phyloP scores from a whole-genome alignment of 2,113 vertebrate genomes.

The Sclerurus mexicanus region DNA sequence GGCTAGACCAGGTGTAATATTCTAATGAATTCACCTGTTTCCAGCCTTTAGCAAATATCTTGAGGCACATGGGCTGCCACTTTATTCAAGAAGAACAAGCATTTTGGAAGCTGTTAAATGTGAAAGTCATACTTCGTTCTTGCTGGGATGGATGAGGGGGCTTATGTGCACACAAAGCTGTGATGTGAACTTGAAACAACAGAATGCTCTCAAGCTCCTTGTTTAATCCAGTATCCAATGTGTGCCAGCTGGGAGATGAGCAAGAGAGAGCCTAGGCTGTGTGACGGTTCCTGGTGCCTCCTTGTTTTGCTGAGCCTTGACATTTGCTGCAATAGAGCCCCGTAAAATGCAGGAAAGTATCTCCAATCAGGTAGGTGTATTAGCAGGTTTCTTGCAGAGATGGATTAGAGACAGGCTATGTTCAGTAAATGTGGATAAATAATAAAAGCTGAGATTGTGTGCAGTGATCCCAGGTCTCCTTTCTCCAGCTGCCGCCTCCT shows the following conservation, averaged over 20 bases:
- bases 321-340: background rate
- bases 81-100: background rate
- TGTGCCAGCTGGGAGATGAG: background rate
- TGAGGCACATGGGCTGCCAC: background rate
- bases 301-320: background rate
- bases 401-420: slow-evolving; percentile 8
- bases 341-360: background rate
- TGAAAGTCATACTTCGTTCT: background rate
- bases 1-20: background rate
- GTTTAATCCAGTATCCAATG: background rate
- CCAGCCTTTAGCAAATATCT: background rate
- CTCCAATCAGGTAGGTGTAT: background rate
- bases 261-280: background rate
- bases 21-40: background rate
- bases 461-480: slow-evolving; percentile 37
- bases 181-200: background rate
- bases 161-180: background rate
- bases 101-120: background rate
- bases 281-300: background rate
- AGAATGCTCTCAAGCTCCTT: background rate
- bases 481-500: background rate
- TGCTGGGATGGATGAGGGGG: background rate
- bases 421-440: slow-evolving; percentile 21
- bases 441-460: slow-evolving; percentile 50
- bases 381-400: background rate